phyloP scores from a whole-genome alignment of 2,113 vertebrate species.

The Peromyscus polionotus region DNA sequence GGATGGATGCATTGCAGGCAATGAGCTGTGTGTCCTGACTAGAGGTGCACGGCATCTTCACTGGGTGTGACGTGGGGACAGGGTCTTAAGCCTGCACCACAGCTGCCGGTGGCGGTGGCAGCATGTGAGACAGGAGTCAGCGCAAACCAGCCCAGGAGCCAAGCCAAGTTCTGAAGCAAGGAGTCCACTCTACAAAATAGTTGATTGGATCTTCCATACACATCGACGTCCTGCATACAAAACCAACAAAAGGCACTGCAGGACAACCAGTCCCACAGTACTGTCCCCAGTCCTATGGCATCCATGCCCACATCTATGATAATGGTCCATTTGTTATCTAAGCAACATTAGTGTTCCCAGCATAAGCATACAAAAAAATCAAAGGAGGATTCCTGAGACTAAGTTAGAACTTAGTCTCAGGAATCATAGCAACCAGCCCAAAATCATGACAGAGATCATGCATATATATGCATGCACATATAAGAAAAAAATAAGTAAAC shows the following conservation, averaged over 20 bases:
- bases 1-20: not conserved
- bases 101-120: too few species aligned
- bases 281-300: not conserved
- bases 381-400: not conserved
- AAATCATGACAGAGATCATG: not conserved
- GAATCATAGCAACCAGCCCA: not conserved
- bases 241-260: not conserved
- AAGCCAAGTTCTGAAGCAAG: not conserved
- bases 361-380: not conserved
- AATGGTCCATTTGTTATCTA: not conserved
- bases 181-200: not conserved
- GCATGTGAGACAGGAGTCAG: not conserved
- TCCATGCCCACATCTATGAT: not conserved
- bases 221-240: not conserved
- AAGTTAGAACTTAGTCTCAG: not conserved
- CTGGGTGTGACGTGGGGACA: not conserved
- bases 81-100: not conserved
- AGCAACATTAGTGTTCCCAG: not conserved
- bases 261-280: not conserved
- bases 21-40: not conserved
- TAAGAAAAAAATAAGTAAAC: not conserved
- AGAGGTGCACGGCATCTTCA: not conserved
- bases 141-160: not conserved
- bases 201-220: not conserved
- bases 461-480: rapidly evolving